Conservation (phyloP, 2,113 vertebrate genomes). For the Aplodontia rufa region DNA sequence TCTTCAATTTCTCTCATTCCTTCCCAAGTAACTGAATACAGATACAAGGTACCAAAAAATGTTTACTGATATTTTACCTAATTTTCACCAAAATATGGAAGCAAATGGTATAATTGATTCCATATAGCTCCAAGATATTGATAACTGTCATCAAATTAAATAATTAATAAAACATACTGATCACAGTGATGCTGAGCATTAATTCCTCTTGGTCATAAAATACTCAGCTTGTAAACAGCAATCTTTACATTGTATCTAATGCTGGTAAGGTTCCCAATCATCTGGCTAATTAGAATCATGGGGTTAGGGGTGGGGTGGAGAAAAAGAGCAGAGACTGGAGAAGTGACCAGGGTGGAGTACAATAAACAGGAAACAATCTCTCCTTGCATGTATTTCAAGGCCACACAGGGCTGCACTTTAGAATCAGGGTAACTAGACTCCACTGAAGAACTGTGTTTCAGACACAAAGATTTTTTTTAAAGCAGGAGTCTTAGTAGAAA, state of each 20-base stretch:
- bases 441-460: background rate
- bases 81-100: slow-evolving; percentile 29
- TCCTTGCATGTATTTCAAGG: background rate
- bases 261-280: background rate
- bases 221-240: background rate
- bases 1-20: background rate
- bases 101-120: background rate
- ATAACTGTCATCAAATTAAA: background rate
- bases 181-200: background rate
- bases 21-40: slow-evolving; percentile 36
- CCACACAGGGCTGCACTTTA: background rate
- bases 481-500: background rate
- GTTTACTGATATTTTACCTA: background rate
- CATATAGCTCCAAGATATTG: background rate
- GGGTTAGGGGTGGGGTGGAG: background rate
- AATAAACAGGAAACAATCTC: background rate
- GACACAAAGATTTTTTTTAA: background rate
- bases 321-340: background rate
- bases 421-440: background rate
- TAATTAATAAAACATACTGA: background rate
- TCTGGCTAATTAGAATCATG: background rate
- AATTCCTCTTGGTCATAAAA: background rate
- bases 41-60: background rate
- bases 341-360: background rate
- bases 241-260: background rate